A percentile compares a stretch with the other conserved stretches of the same genome.
Conservation (phyloP, 2,113 vertebrate genomes). For the Psophia crepitans region DNA sequence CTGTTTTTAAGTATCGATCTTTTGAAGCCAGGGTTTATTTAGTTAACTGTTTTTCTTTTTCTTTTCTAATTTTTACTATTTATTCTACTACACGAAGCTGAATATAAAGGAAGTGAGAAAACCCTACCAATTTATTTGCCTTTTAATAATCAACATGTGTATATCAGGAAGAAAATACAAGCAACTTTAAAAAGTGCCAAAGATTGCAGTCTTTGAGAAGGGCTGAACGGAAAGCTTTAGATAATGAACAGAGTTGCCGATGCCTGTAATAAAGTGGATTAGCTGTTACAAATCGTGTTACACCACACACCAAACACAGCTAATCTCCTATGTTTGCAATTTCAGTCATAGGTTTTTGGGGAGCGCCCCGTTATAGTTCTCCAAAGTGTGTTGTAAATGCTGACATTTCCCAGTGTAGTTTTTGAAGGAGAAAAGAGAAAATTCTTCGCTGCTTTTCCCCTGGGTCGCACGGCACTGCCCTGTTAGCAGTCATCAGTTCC, state of each 20-base stretch:
- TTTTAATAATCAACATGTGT: conserved; percentile 44
- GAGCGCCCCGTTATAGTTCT: background rate
- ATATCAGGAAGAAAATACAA: conserved; percentile 39
- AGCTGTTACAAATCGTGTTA: background rate
- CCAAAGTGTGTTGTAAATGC: background rate
- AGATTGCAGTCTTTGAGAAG: background rate
- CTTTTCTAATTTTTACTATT: background rate
- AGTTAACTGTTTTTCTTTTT: conserved; percentile 54
- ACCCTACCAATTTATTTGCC: background rate
- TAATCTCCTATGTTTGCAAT: background rate
- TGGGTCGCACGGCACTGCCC: background rate
- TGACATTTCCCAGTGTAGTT: background rate
- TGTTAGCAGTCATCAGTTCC: background rate
- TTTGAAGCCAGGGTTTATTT: conserved; percentile 13
- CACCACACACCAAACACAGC: background rate
- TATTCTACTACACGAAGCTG: background rate
- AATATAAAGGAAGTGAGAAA: background rate
- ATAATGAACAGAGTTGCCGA: conserved; percentile 22
- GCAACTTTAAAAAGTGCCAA: background rate
- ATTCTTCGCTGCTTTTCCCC: background rate
- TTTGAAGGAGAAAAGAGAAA: background rate
- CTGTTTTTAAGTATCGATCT: conserved; percentile 10
- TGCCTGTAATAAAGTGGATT: conserved; percentile 27
- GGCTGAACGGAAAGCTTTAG: background rate
- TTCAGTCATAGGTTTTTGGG: background rate